phyloP scores from a whole-genome alignment of 2,113 vertebrate species.

The Rhinogobius similis region DNA sequence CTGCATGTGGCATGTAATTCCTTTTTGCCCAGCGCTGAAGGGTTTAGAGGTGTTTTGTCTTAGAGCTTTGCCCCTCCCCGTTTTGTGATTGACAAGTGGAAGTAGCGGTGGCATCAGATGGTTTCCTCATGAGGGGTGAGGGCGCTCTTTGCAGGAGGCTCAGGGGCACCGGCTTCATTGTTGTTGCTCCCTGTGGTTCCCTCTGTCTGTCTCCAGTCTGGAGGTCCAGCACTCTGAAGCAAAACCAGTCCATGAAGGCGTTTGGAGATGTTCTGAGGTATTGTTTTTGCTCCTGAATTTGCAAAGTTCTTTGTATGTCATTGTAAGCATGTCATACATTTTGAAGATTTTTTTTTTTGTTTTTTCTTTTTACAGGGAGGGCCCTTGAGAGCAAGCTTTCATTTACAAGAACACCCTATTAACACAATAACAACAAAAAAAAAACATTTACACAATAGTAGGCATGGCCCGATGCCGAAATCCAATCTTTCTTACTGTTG shows the following conservation, averaged over 20 bases:
- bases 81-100: conserved; percentile 76
- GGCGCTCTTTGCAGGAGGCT: conserved; percentile 51
- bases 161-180: conserved; percentile 72
- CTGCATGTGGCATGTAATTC: conserved; percentile 42
- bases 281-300: not conserved
- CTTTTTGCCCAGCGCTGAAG: conserved; percentile 25
- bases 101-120: conserved; percentile 77
- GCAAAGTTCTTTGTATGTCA: not conserved
- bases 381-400: too few relatives aligned
- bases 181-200: conserved; percentile 76
- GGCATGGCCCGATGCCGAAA: too few relatives aligned
- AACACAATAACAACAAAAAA: too few relatives aligned
- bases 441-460: too few relatives aligned
- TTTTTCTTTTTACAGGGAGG: too few relatives aligned
- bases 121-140: conserved; percentile 62
- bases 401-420: too few relatives aligned
- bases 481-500: too few relatives aligned
- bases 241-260: not conserved
- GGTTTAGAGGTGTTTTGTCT: conserved; percentile 36
- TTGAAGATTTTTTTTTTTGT: too few relatives aligned
- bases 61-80: conserved; percentile 66
- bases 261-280: not conserved
- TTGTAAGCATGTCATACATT: not conserved
- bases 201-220: conserved; percentile 75
- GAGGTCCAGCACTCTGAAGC: not conserved